Evolutionary conservation across 2,888 invertebrate species (phyloP).

Genomic region (Deilephila elpenor): DNA sequence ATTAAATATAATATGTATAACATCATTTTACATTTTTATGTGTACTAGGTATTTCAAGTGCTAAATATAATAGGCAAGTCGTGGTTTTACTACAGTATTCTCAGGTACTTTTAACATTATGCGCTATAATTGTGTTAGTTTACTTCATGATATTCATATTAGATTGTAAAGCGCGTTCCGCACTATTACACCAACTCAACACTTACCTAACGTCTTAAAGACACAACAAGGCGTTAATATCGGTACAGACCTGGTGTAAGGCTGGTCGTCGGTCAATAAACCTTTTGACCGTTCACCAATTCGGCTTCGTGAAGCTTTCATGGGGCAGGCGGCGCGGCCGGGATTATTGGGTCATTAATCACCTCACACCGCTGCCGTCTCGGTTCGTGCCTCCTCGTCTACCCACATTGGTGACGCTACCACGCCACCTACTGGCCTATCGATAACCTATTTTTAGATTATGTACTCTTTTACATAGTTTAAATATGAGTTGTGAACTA

Average conservation of each 20-base stretch:
- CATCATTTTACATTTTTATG: too few species aligned
- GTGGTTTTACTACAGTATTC: too few species aligned
- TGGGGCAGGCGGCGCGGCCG: constrained; percentile 67
- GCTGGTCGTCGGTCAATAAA: constrained; percentile 76
- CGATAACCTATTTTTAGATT: constrained; percentile 43
- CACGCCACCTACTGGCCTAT: constrained; percentile 46
- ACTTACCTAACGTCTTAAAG: not conserved
- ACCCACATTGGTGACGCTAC: constrained; percentile 27
- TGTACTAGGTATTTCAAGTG: too few species aligned
- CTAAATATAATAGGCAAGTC: too few species aligned
- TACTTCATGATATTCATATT: too few species aligned
- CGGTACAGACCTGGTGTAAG: constrained; percentile 46
- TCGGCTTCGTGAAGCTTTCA: constrained; percentile 83
- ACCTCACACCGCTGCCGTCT: constrained; percentile 54
- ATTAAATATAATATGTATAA: too few species aligned
- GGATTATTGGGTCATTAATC: constrained; percentile 84
- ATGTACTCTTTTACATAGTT: not conserved
- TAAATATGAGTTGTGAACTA: too few species aligned
- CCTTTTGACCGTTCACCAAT: constrained; percentile 84
- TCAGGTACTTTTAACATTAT: too few species aligned
- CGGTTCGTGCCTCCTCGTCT: constrained; percentile 46
- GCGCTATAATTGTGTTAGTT: too few species aligned
- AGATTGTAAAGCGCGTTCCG: not conserved
- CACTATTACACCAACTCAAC: not conserved
- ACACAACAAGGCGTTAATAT: constrained; percentile 13